Base-by-base conservation (phyloP, 1,140 invertebrate genomes). In the Caenorhabditis brenneri region DNA sequence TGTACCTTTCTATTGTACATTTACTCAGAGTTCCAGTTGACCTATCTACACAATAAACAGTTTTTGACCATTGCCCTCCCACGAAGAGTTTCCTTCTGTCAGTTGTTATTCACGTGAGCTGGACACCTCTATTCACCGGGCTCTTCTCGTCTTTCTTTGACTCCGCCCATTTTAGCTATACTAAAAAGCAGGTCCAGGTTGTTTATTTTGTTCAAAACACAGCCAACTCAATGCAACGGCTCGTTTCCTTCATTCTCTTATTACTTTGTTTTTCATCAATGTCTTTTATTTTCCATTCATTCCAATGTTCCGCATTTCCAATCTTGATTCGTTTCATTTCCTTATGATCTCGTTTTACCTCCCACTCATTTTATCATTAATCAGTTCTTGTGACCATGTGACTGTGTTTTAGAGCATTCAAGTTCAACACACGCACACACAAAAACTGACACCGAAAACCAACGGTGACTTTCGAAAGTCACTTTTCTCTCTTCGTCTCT, bases 391-490 rank as follows among this genome's bases (percentile, higher is more conserved):
- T 36, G 16, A 12, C 9, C 65, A 42, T 74, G 65, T 42, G 65
- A 74, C n/a, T 24, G 15, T 7, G 29, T 22, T 4, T 10, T 24
- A 74, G 65, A 74, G 65, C n/a, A 46, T 39, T 12, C 10, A 42
- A 74, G 33, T 39, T 74, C 33, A 22, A 19, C 19, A 24, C 9
- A 74, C 65, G 65, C 65, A 74, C 36, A 74, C 65, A 74, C 16
- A 42, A 74, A 46, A 74, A n/a, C 7, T 6, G 24, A 36, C 36
- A 10, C 36, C 65, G 36, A 74, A 74, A 42, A 42, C 65, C 36
- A 74, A 31, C 65, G n/a, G 9, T 31, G 65, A 42, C n/a, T 74
- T 74, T 74, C 65, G 65, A 74, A 74, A 74, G 36, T 74, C 36
- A 74, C 65, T 33, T 42, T 42, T 42, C 36, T 74, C 65, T 74